These are phyloP conservation scores for Oncorhynchus nerka DNA, from an alignment of 2,113 vertebrate species.

Conservation along the genomic window DNA sequence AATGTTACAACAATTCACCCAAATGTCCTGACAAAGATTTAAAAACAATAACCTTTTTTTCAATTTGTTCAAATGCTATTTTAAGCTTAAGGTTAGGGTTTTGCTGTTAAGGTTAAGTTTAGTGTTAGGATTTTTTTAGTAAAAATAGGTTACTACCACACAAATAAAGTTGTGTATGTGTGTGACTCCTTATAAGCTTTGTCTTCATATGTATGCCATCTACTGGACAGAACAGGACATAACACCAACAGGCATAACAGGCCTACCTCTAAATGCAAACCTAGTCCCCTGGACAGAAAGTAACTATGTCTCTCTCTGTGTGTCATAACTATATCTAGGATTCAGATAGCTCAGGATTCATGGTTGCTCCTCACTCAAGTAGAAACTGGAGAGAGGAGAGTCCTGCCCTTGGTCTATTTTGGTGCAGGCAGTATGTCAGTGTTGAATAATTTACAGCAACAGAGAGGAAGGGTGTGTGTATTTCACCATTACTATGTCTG, in stretches of 20 bases:
- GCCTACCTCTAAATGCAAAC: not conserved
- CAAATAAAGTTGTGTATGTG: no score
- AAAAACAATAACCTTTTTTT: no score
- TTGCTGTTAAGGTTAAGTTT: no score
- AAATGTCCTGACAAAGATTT: no score
- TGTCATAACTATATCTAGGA: conserved; percentile 39
- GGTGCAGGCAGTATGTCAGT: not conserved
- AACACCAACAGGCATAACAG: not conserved
- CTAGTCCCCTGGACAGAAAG: not conserved
- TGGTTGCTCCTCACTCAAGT: conserved; percentile 43
- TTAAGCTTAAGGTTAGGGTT: no score
- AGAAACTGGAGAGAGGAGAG: not conserved
- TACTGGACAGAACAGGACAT: conserved; percentile 36
- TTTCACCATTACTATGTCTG: not conserved
- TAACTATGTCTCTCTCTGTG: not conserved
- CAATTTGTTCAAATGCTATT: no score
- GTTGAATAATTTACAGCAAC: conserved; percentile 27
- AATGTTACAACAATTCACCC: no score
- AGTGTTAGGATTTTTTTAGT: no score
- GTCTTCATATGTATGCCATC: conserved; percentile 26
- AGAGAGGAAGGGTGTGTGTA: not conserved
- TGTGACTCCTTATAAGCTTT: not conserved
- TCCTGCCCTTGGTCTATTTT: conserved; percentile 23
- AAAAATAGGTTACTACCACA: no score
- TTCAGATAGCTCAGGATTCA: conserved; percentile 47